These are phyloP conservation scores for Parotocinclus haroldoi DNA, from an alignment of 2,797 vertebrate genomes.

Conservation along the genomic window DNA sequence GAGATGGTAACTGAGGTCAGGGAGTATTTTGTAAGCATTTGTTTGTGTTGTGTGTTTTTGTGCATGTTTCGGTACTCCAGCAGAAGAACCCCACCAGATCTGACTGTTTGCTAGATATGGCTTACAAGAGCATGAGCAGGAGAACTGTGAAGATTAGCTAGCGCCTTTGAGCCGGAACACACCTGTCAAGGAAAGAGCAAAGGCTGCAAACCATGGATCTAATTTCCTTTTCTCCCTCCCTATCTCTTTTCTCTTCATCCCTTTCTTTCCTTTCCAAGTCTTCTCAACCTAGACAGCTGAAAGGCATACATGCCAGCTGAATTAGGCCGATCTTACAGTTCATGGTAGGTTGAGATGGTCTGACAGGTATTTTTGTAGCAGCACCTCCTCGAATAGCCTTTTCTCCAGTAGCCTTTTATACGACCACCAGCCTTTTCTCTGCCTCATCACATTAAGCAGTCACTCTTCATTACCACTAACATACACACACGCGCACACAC, in stretches of 20 bases:
- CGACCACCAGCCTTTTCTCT: slow-evolving; percentile 53
- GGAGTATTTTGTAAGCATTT: too few species aligned
- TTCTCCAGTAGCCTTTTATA: slow-evolving; percentile 31
- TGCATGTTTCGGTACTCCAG: too few species aligned
- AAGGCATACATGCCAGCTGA: slow-evolving; percentile 64
- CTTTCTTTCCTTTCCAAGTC: slow-evolving; percentile 10
- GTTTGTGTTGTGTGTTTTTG: too few species aligned
- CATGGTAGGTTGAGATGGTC: slow-evolving; percentile 63
- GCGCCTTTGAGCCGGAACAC: slow-evolving; percentile 78
- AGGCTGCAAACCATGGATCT: slow-evolving; percentile 74
- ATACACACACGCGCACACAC: too few species aligned
- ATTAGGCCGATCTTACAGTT: slow-evolving; percentile 74
- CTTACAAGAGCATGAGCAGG: slow-evolving; percentile 72
- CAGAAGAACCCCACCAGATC: neutral
- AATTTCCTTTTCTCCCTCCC: slow-evolving; percentile 60
- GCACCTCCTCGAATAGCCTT: slow-evolving; percentile 29
- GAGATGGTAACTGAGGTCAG: too few species aligned
- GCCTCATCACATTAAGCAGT: slow-evolving; percentile 41
- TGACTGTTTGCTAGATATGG: slow-evolving; percentile 66
- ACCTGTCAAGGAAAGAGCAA: slow-evolving; percentile 78
- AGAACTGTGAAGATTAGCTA: slow-evolving; percentile 77
- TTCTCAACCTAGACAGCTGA: slow-evolving; percentile 62
- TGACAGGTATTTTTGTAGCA: slow-evolving; percentile 69
- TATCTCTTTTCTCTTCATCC: slow-evolving; percentile 4
- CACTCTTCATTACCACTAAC: slow-evolving; percentile 38